Evolutionary conservation across 1,140 invertebrate genomes (phyloP).

Genomic region (Condylostylus longicornis): DNA sequence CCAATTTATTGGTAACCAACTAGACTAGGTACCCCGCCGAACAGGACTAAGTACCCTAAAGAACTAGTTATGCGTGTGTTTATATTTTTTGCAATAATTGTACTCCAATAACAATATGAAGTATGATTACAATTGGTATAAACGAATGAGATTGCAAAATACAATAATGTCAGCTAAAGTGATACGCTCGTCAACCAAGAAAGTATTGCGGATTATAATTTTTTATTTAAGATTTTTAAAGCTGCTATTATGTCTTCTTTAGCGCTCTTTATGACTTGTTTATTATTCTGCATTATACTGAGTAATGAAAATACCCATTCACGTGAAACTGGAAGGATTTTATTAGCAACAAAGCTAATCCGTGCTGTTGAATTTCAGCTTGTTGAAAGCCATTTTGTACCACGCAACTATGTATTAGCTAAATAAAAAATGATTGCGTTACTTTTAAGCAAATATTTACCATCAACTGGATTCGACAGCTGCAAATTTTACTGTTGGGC

Average conservation of each 20-base stretch:
- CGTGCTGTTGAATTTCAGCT: slow-evolving; percentile 82
- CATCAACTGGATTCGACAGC: slow-evolving; percentile 82
- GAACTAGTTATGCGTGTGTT: too few relatives aligned
- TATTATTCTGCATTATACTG: slow-evolving; percentile 82
- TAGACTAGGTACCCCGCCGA: too few relatives aligned
- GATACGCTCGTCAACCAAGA: slow-evolving; percentile 85
- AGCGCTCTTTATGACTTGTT: slow-evolving; percentile 61
- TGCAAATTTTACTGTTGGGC: slow-evolving; percentile 90
- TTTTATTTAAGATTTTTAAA: slow-evolving; percentile 61
- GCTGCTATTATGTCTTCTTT: slow-evolving; percentile 72
- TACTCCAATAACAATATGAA: too few relatives aligned
- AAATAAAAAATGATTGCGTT: slow-evolving; percentile 95
- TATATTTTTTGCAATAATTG: too few relatives aligned
- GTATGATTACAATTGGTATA: too few relatives aligned
- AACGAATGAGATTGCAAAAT: slow-evolving; percentile 68
- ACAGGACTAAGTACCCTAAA: too few relatives aligned
- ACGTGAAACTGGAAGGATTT: slow-evolving; percentile 81
- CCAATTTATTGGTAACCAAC: too few relatives aligned
- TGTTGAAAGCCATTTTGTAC: slow-evolving; percentile 55
- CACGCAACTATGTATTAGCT: slow-evolving; percentile 69
- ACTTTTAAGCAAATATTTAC: slow-evolving; percentile 77
- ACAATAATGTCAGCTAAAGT: slow-evolving; percentile 91
- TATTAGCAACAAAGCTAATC: slow-evolving; percentile 82
- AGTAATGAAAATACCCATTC: slow-evolving; percentile 92
- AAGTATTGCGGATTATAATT: slow-evolving; percentile 77